phyloP scores from a whole-genome alignment of 2,797 vertebrate species.

The Xiphorhynchus erythropygius region DNA sequence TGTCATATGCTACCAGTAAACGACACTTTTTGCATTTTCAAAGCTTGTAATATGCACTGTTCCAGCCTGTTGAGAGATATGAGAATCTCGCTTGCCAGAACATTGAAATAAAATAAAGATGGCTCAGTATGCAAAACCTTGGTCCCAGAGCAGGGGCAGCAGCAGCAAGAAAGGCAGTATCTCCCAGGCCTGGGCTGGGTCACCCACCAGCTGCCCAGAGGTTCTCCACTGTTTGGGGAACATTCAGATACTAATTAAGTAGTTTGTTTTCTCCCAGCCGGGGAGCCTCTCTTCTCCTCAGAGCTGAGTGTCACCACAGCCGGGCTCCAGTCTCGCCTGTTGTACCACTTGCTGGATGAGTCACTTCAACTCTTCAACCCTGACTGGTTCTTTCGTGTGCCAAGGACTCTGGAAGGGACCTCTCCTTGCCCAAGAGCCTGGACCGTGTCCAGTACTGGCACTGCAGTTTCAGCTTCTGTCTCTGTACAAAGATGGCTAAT shows the following conservation, averaged over 20 bases:
- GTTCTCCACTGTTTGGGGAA: neutral
- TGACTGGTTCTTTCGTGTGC: neutral
- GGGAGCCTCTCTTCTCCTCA: neutral
- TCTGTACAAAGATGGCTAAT: neutral
- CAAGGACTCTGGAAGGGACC: neutral
- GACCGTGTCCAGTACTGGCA: neutral
- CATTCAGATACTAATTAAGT: neutral
- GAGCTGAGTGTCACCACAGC: neutral
- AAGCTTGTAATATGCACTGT: neutral
- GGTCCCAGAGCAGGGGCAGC: accelerated
- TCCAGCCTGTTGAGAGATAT: neutral
- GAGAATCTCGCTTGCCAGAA: neutral
- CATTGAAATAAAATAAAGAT: neutral
- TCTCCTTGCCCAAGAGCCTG: neutral
- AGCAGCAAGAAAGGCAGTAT: neutral
- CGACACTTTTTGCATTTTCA: neutral
- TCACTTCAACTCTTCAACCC: neutral
- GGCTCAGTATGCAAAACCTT: accelerated
- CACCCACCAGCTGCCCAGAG: neutral
- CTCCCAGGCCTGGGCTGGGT: neutral
- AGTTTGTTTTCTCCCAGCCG: neutral
- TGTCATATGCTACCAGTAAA: neutral
- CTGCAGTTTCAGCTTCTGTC: neutral
- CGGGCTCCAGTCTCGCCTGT: accelerated
- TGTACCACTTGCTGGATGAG: neutral